Evolutionary conservation across 2,113 vertebrate genomes (phyloP), one percentile per base, ranked within the genome.

Genomic region (Lasiurus borealis): DNA sequence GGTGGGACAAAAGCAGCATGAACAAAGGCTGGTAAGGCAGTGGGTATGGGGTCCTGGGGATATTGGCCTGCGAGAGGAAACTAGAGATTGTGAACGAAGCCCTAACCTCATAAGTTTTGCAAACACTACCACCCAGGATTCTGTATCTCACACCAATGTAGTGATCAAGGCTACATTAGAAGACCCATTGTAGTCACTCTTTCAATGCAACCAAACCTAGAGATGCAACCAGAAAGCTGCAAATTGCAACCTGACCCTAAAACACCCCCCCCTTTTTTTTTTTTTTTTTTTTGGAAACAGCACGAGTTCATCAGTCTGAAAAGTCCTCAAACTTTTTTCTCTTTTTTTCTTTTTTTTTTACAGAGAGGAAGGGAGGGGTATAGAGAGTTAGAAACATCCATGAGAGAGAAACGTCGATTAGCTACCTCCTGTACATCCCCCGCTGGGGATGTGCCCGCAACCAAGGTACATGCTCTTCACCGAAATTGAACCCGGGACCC

Each of bases 211-310:
- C 68, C 88, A 25, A 80, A 34, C 25, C 19, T 13, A 57, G 27
- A 36, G 78, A 34, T 50, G 14, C 62, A 71, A 31, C 59, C 68
- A 73, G 72, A 90, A 64, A 82, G 40, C 81, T 48, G 31, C n/a
- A 76, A 62, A 66, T 54, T 52, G 11, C 57, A 83, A 44, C 31
- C 34, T 27, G n/a, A 89, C 5, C n/a, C 50, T 31, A 31, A 76
- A 64, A 19, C 21, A 12, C 14, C 46, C 1, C n/a, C n/a, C n/a
- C n/a, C n/a, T n/a, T n/a, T n/a, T n/a, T n/a, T n/a, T n/a, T n/a
- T 82, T 59, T 34, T 48, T 75, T 71, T 23, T 34, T 95, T 78
- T 68, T 31, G 46, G 82, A 78, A 91, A 94, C 6, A 71, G 59
- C 15, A 44, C 27, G 54, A 93, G 77, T 52, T 76, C 27, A 91